Conservation (phyloP, 2,797 vertebrate genomes). For the Halcyon leucocephala region DNA sequence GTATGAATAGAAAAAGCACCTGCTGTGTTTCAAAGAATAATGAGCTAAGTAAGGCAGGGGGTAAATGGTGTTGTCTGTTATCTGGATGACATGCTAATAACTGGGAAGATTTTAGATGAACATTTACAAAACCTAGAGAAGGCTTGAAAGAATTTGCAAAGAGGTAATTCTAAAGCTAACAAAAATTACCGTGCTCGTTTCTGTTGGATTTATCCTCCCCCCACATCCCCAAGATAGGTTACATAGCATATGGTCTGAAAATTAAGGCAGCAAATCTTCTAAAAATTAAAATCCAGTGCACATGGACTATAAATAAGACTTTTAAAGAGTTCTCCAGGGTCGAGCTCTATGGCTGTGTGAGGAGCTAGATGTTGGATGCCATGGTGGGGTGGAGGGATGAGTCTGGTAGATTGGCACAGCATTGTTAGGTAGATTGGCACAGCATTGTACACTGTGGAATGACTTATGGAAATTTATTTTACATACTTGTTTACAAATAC, state of each 20-base stretch:
- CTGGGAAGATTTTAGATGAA: slow-evolving; percentile 32
- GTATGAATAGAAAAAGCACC: slow-evolving; percentile 40
- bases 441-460: neutral
- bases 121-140: slow-evolving; percentile 33
- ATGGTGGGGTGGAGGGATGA: neutral
- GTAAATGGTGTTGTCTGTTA: slow-evolving; percentile 62
- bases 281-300: slow-evolving; percentile 4
- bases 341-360: neutral
- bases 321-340: neutral
- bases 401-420: neutral
- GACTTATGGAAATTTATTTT: neutral
- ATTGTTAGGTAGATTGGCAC: neutral
- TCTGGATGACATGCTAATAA: slow-evolving; percentile 49
- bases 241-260: neutral
- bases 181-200: neutral
- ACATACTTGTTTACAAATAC: too few species aligned
- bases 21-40: slow-evolving; percentile 63
- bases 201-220: neutral
- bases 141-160: neutral
- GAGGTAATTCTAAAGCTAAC: neutral
- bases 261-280: neutral
- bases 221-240: neutral
- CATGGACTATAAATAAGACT: neutral
- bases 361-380: neutral
- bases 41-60: slow-evolving; percentile 45